Percentiles rank a stretch among this genome's conserved stretches.
These are phyloP conservation scores for Cherax destructor DNA, from an alignment of 1,140 invertebrate species.

Conservation along the genomic window DNA sequence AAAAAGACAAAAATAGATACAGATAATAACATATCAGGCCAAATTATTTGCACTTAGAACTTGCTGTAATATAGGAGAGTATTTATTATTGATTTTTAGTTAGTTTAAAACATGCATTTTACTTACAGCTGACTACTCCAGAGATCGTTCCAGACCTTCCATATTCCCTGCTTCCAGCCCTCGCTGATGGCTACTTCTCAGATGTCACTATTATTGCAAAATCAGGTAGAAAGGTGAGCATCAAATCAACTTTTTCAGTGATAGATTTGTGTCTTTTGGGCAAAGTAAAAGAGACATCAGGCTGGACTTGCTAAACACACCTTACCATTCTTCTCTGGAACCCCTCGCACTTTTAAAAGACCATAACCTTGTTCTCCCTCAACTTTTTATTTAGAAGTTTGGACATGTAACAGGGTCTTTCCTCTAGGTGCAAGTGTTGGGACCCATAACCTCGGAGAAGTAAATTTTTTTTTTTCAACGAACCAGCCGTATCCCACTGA, in stretches of 20 bases:
- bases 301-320: too few species aligned
- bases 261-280: not conserved
- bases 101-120: not conserved
- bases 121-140: slow-evolving; percentile 52
- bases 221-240: slow-evolving; percentile 78
- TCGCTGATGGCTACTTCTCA: slow-evolving; percentile 81
- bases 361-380: too few species aligned
- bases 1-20: too few species aligned
- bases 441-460: too few species aligned
- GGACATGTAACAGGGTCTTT: too few species aligned
- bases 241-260: not conserved
- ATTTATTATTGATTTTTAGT: not conserved
- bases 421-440: too few species aligned
- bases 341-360: too few species aligned
- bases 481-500: too few species aligned
- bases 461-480: too few species aligned
- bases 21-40: not conserved
- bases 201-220: slow-evolving; percentile 79
- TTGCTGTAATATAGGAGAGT: not conserved
- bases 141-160: slow-evolving; percentile 76
- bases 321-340: too few species aligned
- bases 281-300: too few species aligned
- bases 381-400: too few species aligned
- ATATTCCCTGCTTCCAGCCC: slow-evolving; percentile 80
- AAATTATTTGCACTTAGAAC: not conserved